A percentile compares a stretch with the other conserved stretches of the same genome.
phyloP scores from a whole-genome alignment of 2,888 invertebrate species.

The Alloplasta piceator region DNA sequence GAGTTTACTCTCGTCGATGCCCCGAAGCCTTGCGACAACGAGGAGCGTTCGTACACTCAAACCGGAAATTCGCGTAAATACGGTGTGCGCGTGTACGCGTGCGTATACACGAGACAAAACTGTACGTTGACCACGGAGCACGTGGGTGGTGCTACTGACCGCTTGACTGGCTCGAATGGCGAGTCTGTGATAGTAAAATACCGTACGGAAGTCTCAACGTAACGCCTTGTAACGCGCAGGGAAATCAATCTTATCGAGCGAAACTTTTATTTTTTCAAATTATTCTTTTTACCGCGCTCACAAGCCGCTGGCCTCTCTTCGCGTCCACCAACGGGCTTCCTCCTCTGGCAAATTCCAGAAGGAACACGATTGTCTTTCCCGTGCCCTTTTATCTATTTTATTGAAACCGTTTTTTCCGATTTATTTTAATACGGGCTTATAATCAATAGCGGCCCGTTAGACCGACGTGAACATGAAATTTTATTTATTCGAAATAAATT shows the following conservation, averaged over 20 bases:
- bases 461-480: no score
- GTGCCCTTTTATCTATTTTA: no score
- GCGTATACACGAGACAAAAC: background rate
- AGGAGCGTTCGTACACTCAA: constrained; percentile 23
- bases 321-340: background rate
- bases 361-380: no score
- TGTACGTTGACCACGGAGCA: background rate
- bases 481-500: no score
- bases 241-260: constrained; percentile 57
- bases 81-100: constrained; percentile 4
- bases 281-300: constrained; percentile 31
- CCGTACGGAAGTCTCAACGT: constrained; percentile 56
- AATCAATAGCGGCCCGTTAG: no score
- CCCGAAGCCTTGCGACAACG: constrained; percentile 49
- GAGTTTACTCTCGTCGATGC: constrained; percentile 13
- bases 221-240: constrained; percentile 6
- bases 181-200: constrained; percentile 41
- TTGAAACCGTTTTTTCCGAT: no score
- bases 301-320: background rate
- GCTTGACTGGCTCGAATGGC: constrained; percentile 62
- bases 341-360: background rate
- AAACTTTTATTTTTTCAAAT: constrained; percentile 25
- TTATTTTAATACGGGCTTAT: no score
- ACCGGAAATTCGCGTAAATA: constrained; percentile 51
- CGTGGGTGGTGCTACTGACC: constrained; percentile 65